Base-by-base conservation (phyloP, 1,140 invertebrate species). In the Drosophila trapezifrons region DNA sequence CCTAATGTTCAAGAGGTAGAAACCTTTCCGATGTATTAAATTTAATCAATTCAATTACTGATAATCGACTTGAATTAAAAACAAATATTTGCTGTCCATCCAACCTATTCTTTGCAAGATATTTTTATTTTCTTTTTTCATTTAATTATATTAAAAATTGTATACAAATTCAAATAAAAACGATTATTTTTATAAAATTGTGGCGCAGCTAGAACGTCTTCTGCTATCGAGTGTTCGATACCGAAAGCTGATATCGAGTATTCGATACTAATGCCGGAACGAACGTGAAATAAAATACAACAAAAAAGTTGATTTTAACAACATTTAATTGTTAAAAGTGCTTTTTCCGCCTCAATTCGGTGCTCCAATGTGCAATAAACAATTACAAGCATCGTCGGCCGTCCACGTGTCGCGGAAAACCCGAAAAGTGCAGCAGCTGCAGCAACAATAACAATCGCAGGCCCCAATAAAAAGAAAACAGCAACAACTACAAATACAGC, bases 401-500 rank as follows among this genome's bases (percentile, higher is more conserved):
- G 66, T 58, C 27, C 37, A 46, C 55, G 73, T 76, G 63, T 74
- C 52, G 58, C 20, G 55, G 17, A 37, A 58, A 59, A 58, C 32
- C n/a, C 70, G 25, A 37, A 43, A 66, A 77, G 43, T 84, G 63
- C 59, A 76, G 58, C 57, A 87, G 55, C 70, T 78, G 67, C 64
- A 80, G 54, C 73, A 72, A 86, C 80, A 87, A 87, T 84, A 89
- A 86, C 79, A 86, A 87, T 74, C 55, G 56, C 52, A 69, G 63
- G 55, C 54, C n/a, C 54, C 32, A 65, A 72, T 58, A 47, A 69
- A 67, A 58, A 47, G 45, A 40, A 18, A 69, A 27, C 54, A 75
- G 64, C 78, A 66, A 86, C 78, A 86, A 85, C 85, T 76, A 87
- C 82, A 86, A 73, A 59, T 45, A 54, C 56, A 82, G 59, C 63